Conservation (phyloP, 2,888 invertebrate species). For the Acanthosepion lycidas region DNA sequence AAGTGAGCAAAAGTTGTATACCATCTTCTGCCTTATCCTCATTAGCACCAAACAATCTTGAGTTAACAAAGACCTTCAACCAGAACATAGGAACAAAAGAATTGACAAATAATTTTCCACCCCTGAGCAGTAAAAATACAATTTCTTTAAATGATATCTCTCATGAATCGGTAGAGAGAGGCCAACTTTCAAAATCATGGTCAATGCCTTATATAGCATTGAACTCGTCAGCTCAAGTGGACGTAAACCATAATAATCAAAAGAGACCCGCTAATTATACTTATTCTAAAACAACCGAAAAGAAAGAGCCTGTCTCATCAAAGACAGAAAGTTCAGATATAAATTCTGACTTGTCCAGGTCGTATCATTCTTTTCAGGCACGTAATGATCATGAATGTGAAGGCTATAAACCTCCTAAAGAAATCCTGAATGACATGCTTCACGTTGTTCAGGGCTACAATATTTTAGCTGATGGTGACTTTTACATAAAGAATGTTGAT, state of each 20-base stretch:
- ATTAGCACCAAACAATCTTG: neutral
- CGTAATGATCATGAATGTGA: conserved; percentile 51
- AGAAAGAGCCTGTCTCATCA: neutral
- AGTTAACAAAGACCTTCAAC: neutral
- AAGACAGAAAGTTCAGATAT: neutral
- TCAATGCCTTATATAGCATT: neutral
- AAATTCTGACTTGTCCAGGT: neutral
- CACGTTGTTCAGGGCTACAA: conserved; percentile 55
- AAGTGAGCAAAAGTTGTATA: neutral
- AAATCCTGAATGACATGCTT: conserved; percentile 62
- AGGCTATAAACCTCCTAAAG: conserved; percentile 61
- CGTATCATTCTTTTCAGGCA: neutral
- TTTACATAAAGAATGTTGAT: conserved; percentile 36
- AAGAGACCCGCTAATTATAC: neutral
- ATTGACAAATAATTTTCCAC: neutral
- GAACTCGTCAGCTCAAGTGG: neutral
- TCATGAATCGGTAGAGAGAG: neutral
- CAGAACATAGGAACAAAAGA: neutral
- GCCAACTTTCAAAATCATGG: neutral
- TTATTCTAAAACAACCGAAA: neutral
- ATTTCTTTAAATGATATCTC: neutral
- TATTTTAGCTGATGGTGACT: conserved; percentile 53
- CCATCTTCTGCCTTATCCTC: neutral
- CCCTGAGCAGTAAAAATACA: neutral
- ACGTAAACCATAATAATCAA: neutral